Percentiles rank a stretch among this genome's conserved stretches.
Evolutionary conservation across 1,140 invertebrate genomes (phyloP).

Genomic region (Ceratina australensis): DNA sequence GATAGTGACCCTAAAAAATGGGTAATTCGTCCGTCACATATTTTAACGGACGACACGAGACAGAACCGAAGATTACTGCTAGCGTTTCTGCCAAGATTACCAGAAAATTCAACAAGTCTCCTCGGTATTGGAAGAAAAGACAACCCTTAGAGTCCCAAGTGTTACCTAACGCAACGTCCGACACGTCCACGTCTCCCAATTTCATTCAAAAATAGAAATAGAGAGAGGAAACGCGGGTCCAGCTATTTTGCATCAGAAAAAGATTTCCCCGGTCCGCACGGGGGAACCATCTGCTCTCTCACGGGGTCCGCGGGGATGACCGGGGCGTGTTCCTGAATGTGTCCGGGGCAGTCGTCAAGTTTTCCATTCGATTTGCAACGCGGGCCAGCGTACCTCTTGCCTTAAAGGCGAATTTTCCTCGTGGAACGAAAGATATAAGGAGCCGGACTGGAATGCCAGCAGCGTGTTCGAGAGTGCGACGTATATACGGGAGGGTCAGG

Average conservation of each 20-base stretch:
- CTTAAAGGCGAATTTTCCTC: conserved; percentile 47
- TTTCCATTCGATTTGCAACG: conserved; percentile 51
- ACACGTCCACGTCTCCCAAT: neutral
- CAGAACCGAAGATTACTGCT: too few relatives aligned
- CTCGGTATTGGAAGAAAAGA: neutral
- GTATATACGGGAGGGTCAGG: conserved; percentile 8
- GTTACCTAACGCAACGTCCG: neutral
- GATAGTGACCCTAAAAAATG: too few relatives aligned
- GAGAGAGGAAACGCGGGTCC: neutral
- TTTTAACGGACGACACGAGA: too few relatives aligned
- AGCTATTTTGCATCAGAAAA: conserved; percentile 53
- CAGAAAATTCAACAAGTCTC: neutral
- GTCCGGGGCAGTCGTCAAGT: conserved; percentile 42
- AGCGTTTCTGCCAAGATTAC: neutral
- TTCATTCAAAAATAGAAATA: neutral
- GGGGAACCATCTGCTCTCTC: neutral
- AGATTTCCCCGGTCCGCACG: conserved; percentile 2
- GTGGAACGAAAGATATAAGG: conserved; percentile 21
- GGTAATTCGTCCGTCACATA: too few relatives aligned
- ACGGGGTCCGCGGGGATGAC: neutral
- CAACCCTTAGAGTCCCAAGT: neutral
- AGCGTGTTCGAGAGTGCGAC: neutral
- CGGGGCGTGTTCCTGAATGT: neutral
- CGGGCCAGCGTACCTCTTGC: neutral
- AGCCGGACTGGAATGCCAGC: neutral